These are phyloP conservation scores for Heliconius melpomene DNA, from an alignment of 1,140 invertebrate genomes.

Conservation along the genomic window DNA sequence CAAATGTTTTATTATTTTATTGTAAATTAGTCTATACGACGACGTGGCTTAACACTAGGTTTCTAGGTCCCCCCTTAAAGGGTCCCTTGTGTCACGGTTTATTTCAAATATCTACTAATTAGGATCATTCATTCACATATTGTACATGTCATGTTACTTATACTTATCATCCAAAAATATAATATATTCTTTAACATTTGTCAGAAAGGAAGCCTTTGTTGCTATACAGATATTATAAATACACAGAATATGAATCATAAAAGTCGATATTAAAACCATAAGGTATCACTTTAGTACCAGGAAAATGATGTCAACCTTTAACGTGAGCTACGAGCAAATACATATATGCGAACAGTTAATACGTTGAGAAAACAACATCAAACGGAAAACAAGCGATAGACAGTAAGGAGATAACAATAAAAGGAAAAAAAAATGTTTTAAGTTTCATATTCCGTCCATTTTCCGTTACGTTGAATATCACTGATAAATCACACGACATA, in stretches of 20 bases:
- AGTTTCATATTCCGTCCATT: conserved; percentile 39
- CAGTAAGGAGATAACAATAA: conserved; percentile 50
- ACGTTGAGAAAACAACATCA: conserved; percentile 42
- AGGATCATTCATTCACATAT: too few relatives aligned
- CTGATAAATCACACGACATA: background rate
- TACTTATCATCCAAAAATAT: background rate
- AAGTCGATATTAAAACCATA: conserved; percentile 21
- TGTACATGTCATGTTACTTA: too few relatives aligned
- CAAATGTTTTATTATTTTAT: too few relatives aligned
- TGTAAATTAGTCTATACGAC: too few relatives aligned
- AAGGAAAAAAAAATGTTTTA: conserved; percentile 38
- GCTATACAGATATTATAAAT: background rate
- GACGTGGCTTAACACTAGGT: too few relatives aligned
- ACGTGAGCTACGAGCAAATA: conserved; percentile 31
- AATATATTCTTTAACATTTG: background rate
- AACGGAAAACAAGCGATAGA: conserved; percentile 40
- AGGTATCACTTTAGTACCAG: conserved; percentile 30
- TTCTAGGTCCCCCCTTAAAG: too few relatives aligned
- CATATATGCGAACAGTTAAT: conserved; percentile 35
- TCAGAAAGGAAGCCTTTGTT: background rate
- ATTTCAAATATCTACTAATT: too few relatives aligned
- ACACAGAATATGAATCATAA: conserved; percentile 6
- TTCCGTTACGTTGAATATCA: conserved; percentile 2
- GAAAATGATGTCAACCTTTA: conserved; percentile 41
- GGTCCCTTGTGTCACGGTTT: too few relatives aligned